phyloP scores from a whole-genome alignment of 1,140 invertebrate genomes.

The Conus ventricosus region DNA sequence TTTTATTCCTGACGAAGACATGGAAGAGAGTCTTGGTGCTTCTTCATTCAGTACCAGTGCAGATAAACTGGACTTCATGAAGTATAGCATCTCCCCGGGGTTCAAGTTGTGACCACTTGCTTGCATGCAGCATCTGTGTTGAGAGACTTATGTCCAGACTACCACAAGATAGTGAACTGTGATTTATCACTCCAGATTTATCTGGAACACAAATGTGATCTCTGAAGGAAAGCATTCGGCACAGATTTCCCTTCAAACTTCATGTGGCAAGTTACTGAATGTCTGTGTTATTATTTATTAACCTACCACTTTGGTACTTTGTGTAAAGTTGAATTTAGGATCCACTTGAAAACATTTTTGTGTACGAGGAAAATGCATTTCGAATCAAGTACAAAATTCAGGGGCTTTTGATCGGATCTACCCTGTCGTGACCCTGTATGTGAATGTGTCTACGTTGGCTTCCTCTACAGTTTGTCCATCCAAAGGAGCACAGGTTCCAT shows the following conservation, averaged over 20 bases:
- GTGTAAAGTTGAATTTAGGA: no score
- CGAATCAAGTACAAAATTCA: no score
- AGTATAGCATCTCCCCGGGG: slow-evolving; percentile 63
- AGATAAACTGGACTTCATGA: slow-evolving; percentile 52
- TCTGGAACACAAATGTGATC: background rate
- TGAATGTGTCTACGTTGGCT: no score
- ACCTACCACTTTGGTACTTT: no score
- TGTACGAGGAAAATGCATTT: no score
- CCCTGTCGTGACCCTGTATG: no score
- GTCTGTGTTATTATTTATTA: no score
- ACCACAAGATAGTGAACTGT: background rate
- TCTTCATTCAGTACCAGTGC: slow-evolving; percentile 48
- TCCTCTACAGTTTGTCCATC: no score
- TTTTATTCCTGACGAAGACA: slow-evolving; percentile 52
- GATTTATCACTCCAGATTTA: background rate
- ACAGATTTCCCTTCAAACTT: background rate
- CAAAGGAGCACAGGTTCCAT: no score
- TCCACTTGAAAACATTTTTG: no score
- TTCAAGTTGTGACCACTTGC: slow-evolving; percentile 51
- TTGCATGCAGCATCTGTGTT: background rate
- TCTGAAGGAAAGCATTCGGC: background rate
- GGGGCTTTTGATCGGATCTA: no score
- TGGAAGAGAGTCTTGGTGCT: slow-evolving; percentile 37
- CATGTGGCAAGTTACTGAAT: background rate
- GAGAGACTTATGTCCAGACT: background rate